Evolutionary conservation across 2,797 vertebrate species (phyloP), one percentile per base, ranked within the genome.

Genomic region (Anguilla obscura): DNA sequence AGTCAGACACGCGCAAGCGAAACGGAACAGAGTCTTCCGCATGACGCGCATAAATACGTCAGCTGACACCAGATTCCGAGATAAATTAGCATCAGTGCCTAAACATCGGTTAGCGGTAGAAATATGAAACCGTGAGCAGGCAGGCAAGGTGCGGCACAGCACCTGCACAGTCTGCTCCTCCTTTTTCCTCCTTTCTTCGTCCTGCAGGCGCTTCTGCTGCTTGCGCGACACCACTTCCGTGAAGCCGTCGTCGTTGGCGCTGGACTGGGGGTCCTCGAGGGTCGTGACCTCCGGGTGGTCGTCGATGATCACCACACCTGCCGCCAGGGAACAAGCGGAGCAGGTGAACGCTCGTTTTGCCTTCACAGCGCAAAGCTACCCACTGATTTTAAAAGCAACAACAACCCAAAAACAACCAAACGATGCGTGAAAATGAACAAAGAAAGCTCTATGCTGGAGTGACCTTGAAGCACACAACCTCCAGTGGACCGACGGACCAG

Each of bases 241-340:
- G 93, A 99, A 99, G 86, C 99, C 99, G 88, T 99, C 99, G 90
- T 99, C 98, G 86, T 97, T 98, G 91, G 98, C 91, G 93, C 95
- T 99, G 90, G 97, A 98, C 91, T 98, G 98, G 0, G 96, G 96
- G 93, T 99, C 99, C 94, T 99, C 99, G 90, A 98, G 96, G 80
- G 98, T 99, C 24, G 98, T 99, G 87, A 99, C 99, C 94, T 99
- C 98, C 36, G 99, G 99, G 91, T 99, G 99, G 93, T 99, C 98
- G 90, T 99, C 99, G 91, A 99, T 99, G 91, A 99, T 99, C 88
- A 99, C 99, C 93, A 99, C 99, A 95, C 99, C 99, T 99, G 85
- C 0, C 92, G 91, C 27, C 85, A 54, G 0, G 3, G 71, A 21
- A 21, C n/a, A 36, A 60, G n/a, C 16, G 9, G 4, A 5, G 33